Evolutionary conservation across 2,113 vertebrate genomes (phyloP).

Genomic region (Channa maculata): DNA sequence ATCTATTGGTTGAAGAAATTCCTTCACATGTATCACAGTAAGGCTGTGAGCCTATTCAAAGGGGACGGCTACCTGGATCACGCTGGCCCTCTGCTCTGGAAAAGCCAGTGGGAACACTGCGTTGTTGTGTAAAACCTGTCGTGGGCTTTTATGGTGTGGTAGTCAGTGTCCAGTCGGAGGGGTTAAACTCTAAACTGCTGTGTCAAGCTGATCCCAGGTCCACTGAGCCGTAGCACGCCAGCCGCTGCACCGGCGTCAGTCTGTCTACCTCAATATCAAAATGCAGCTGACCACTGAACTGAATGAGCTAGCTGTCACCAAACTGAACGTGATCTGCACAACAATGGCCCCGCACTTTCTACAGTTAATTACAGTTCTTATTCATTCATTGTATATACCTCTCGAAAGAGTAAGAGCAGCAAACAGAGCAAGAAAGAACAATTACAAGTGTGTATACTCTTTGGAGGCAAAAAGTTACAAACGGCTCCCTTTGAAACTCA

Average conservation of each 20-base stretch:
- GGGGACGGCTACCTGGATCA: conserved; percentile 55
- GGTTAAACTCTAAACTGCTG: conserved; percentile 72
- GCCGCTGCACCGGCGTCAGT: conserved; percentile 49
- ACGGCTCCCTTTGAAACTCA: conserved; percentile 8
- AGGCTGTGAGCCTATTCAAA: conserved; percentile 50
- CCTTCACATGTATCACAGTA: conserved; percentile 45
- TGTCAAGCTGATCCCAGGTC: conserved; percentile 62
- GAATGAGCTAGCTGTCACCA: conserved; percentile 73
- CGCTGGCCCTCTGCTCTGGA: conserved; percentile 22
- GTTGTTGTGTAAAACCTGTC: conserved; percentile 19
- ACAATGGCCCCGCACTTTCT: conserved; percentile 42
- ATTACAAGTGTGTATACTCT: not conserved
- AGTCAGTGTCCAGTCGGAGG: conserved; percentile 43
- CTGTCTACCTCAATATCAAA: conserved; percentile 71
- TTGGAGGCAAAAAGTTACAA: conserved; percentile 3
- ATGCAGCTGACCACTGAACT: conserved; percentile 76
- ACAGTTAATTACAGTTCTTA: conserved; percentile 67
- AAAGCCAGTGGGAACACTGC: conserved; percentile 30
- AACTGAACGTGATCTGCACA: conserved; percentile 70
- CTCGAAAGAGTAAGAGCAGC: conserved; percentile 5
- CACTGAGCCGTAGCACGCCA: conserved; percentile 51
- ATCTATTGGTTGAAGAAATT: conserved; percentile 47
- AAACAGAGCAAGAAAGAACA: conserved; percentile 4
- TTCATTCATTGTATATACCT: conserved; percentile 36
- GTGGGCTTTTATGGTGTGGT: conserved; percentile 20